These are phyloP conservation scores for Mastigias papua DNA, from an alignment of 30 jellyfish, hydroid and myxozoan species.

Conservation along the genomic window DNA sequence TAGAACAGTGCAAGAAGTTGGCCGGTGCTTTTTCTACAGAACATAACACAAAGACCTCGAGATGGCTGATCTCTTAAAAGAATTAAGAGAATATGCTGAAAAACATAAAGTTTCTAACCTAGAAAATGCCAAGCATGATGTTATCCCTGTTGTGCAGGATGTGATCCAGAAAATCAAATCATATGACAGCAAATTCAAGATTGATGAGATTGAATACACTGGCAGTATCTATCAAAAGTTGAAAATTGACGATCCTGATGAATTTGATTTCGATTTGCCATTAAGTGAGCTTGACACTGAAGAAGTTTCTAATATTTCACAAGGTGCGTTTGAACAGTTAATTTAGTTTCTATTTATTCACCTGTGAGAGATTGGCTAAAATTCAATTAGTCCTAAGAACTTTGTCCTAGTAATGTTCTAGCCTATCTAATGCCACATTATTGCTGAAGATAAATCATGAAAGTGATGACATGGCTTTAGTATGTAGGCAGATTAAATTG, in stretches of 20 bases:
- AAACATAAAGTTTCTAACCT: neutral
- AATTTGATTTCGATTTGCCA: constrained; percentile 55
- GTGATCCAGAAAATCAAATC: neutral
- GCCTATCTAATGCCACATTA: too few relatives aligned
- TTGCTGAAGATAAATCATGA: too few relatives aligned
- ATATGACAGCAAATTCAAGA: constrained; percentile 34
- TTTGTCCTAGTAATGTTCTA: too few relatives aligned
- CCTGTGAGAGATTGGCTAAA: too few relatives aligned
- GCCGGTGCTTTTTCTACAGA: too few relatives aligned
- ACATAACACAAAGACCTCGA: neutral
- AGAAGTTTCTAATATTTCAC: neutral
- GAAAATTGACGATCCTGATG: constrained; percentile 43
- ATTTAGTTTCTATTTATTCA: neutral
- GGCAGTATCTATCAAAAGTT: constrained; percentile 60
- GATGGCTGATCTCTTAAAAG: neutral
- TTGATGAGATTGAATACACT: constrained; percentile 16
- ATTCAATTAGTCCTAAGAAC: too few relatives aligned
- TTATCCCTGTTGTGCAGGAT: neutral
- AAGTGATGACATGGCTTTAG: too few relatives aligned
- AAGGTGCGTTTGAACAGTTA: neutral
- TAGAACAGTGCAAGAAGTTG: too few relatives aligned
- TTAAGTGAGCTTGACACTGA: neutral
- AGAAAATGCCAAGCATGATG: constrained; percentile 8
- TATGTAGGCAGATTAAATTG: too few relatives aligned
- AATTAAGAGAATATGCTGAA: neutral